Percentiles rank a stretch among this genome's conserved stretches.
phyloP scores from a whole-genome alignment of 2,797 vertebrate genomes.

The Micromesistius poutassou region DNA sequence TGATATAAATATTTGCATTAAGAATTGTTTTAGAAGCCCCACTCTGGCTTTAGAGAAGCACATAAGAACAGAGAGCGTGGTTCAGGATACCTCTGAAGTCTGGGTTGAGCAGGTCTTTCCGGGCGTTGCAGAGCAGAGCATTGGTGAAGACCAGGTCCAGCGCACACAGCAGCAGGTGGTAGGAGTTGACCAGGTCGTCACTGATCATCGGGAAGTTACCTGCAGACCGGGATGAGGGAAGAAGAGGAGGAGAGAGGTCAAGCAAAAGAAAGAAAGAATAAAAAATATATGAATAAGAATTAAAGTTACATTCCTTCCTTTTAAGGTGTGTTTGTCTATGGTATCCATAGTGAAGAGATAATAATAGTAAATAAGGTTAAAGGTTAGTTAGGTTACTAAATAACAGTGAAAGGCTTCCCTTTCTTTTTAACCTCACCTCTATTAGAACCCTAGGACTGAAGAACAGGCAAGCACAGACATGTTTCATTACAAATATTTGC shows the following conservation, averaged over 20 bases:
- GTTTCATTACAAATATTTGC: constrained; percentile 2
- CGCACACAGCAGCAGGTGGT: constrained; percentile 88
- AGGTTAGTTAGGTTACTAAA: too few relatives aligned
- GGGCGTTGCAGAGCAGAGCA: constrained; percentile 84
- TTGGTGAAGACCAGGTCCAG: constrained; percentile 91
- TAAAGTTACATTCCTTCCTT: not conserved
- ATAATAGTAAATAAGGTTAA: too few relatives aligned
- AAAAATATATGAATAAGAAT: not conserved
- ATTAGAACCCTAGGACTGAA: not conserved
- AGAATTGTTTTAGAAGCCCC: too few relatives aligned
- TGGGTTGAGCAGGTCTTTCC: constrained; percentile 88
- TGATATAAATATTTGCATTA: too few relatives aligned
- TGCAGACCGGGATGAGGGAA: constrained; percentile 37
- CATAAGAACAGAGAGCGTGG: not conserved
- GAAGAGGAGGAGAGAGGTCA: not conserved
- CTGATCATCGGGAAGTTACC: constrained; percentile 98
- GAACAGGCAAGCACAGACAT: not conserved
- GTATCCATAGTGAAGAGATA: not conserved
- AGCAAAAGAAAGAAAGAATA: not conserved
- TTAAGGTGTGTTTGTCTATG: not conserved
- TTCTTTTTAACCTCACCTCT: not conserved
- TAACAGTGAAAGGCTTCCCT: not conserved
- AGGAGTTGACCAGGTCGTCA: constrained; percentile 95
- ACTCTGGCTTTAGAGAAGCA: not conserved
- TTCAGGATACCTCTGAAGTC: constrained; percentile 79